Evolutionary conservation across 2,113 vertebrate species (phyloP).

Genomic region (Morone saxatilis): DNA sequence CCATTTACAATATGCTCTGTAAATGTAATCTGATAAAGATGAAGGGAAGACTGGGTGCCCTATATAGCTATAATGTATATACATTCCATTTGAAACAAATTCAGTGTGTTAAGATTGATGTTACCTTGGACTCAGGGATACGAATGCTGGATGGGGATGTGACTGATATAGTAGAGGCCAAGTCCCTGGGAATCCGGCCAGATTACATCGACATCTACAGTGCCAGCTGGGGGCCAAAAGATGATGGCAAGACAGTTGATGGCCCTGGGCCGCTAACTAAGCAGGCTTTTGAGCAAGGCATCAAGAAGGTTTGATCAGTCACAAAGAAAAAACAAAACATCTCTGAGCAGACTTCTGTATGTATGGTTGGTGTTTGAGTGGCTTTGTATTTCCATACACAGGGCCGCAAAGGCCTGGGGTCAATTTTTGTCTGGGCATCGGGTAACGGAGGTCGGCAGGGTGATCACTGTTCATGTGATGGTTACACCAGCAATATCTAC

Average conservation of each 20-base stretch:
- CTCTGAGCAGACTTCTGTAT: background rate
- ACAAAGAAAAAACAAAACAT: background rate
- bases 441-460: slow-evolving; percentile 92
- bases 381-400: slow-evolving; percentile 55
- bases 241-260: slow-evolving; percentile 96
- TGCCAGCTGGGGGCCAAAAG: slow-evolving; percentile 96
- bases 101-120: background rate
- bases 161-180: slow-evolving; percentile 94
- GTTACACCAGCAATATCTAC: slow-evolving; percentile 96
- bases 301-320: slow-evolving; percentile 89
- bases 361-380: background rate
- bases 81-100: background rate
- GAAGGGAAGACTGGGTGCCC: too few relatives aligned
- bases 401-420: slow-evolving; percentile 93
- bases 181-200: slow-evolving; percentile 91
- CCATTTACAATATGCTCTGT: too few relatives aligned
- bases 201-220: slow-evolving; percentile 98
- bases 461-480: slow-evolving; percentile 94
- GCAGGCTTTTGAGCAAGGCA: slow-evolving; percentile 92
- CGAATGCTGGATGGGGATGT: slow-evolving; percentile 97
- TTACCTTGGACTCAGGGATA: slow-evolving; percentile 85
- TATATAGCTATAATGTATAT: too few relatives aligned
- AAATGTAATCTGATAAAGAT: too few relatives aligned
- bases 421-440: slow-evolving; percentile 94
- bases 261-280: slow-evolving; percentile 92